These are phyloP conservation scores for Dicaeum eximium DNA, from an alignment of 2,113 vertebrate species.

Conservation along the genomic window DNA sequence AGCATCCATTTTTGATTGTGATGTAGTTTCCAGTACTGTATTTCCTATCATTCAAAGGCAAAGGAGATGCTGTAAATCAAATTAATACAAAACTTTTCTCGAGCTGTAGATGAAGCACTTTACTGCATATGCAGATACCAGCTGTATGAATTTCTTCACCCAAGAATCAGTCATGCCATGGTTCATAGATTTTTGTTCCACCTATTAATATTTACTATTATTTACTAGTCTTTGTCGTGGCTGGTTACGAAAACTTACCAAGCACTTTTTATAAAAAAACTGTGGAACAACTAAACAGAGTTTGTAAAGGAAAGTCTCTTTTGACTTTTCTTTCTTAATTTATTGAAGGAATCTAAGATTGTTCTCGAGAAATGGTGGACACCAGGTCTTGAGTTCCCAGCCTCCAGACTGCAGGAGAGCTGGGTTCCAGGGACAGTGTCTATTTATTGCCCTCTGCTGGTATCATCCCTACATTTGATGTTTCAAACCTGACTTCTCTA, in stretches of 20 bases:
- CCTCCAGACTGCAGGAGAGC: background rate
- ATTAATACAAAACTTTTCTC: background rate
- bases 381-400: background rate
- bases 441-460: slow-evolving; percentile 47
- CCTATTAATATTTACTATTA: background rate
- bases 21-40: background rate
- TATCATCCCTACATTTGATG: background rate
- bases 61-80: background rate
- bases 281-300: background rate
- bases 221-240: background rate
- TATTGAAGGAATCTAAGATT: background rate
- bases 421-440: background rate
- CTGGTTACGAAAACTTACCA: background rate
- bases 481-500: background rate
- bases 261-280: background rate
- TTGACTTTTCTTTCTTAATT: background rate
- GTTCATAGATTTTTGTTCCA: background rate
- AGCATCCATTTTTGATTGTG: background rate
- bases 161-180: background rate
- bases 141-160: background rate
- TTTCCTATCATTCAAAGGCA: background rate
- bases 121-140: background rate
- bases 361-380: background rate
- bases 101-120: background rate
- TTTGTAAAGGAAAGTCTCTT: background rate